Base-by-base conservation (phyloP, 2,888 invertebrate genomes). In the Euzetes globulus region DNA sequence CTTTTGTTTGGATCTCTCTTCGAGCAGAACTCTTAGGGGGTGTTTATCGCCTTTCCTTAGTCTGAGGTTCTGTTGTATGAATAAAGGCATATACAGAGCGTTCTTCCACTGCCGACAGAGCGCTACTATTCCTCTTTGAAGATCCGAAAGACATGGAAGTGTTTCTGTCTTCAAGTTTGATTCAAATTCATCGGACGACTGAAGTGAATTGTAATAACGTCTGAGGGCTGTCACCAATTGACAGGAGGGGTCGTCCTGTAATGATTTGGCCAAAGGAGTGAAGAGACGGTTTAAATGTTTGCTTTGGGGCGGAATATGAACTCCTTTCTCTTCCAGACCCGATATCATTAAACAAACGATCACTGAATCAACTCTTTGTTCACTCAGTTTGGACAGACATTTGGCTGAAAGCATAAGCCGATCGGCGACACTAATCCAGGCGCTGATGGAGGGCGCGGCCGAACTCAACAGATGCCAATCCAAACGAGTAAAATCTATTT, bases 381-480 rank as follows among this genome's bases (percentile, higher is more conserved):
- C 81, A 55, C 91, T 87, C 1, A 90, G 89, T 55, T 91, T 87
- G 79, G 91, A 87, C 27, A 70, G 11, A 70, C 70, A 70, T 70
- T 45, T 70, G 15, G 45, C 45, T 1, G 70, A 52, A 19, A 71
- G 58, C 0, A 63, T 19, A 13, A 96, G 87, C 22, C 94, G 87
- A 85, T 95, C 94, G 82, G 91, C 90, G 0, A 96, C 95, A 86
- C 94, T 95, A 89, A 97, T 90, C 97, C 97, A 97, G 0, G 96
- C 95, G 81, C 94, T 94, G 79, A 97, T 96, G 0, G 95, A 94
- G 0, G 97, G 96, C 0, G 95, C 94, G 7, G 94, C 94, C 1
- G 96, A 96, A 81, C 94, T 95, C 72, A 97, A 84, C 74, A 97
- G 85, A 84, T 97, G 97, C 96, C 97, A 97, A 83, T 97, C 96